Percentiles rank a stretch among this genome's conserved stretches.
These are phyloP conservation scores for Nycticryphes semicollaris DNA, from an alignment of 2,113 vertebrate genomes.

Conservation along the genomic window DNA sequence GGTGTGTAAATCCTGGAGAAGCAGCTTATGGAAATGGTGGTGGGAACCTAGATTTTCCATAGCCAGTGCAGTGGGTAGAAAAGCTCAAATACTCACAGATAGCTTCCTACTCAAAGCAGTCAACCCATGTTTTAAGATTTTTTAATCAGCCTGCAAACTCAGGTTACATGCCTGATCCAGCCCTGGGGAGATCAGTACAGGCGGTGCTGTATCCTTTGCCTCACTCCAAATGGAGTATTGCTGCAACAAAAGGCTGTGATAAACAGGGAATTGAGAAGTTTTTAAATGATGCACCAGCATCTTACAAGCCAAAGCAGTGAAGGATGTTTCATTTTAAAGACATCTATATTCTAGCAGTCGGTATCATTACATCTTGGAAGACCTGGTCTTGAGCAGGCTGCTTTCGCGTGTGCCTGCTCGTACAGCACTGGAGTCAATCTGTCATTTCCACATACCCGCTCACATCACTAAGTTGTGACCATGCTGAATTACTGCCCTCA, in stretches of 20 bases:
- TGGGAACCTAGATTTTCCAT: not conserved
- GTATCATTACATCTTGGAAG: not conserved
- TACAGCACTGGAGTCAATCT: not conserved
- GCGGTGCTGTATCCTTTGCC: not conserved
- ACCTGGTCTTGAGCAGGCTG: not conserved
- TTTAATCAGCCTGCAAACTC: not conserved
- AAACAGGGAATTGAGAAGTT: not conserved
- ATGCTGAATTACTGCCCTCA: not conserved
- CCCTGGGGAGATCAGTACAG: not conserved
- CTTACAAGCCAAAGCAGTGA: not conserved
- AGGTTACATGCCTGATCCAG: not conserved
- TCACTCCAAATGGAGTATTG: not conserved
- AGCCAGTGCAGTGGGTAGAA: not conserved
- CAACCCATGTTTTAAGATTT: not conserved
- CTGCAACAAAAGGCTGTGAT: not conserved
- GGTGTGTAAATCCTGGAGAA: not conserved
- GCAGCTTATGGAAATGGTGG: not conserved
- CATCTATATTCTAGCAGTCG: not conserved
- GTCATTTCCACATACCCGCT: not conserved
- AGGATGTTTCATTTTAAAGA: not conserved
- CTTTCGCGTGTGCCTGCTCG: not conserved
- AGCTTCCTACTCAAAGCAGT: not conserved
- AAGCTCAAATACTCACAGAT: not conserved
- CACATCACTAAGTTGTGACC: not conserved
- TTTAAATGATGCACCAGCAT: not conserved